Conservation (phyloP, 92 coral and sea anemone species). For the Heteractis magnifica region DNA sequence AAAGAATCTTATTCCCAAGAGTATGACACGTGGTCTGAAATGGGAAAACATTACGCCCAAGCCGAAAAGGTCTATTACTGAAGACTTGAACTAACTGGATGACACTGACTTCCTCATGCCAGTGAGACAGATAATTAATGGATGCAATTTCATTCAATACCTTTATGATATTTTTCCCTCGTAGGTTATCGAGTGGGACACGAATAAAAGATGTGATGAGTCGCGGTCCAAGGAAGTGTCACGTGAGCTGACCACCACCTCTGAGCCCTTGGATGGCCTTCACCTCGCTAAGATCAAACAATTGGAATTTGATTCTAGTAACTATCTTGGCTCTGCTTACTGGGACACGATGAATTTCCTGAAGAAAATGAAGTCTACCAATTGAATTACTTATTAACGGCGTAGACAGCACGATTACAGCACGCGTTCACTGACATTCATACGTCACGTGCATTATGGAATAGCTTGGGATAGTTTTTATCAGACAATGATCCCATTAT, state of each 20-base stretch:
- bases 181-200: slow-evolving; percentile 58
- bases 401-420: neutral
- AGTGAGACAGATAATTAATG: too few relatives aligned
- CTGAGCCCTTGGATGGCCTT: slow-evolving; percentile 40
- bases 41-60: too few relatives aligned
- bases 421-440: too few relatives aligned
- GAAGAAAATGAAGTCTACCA: slow-evolving; percentile 42
- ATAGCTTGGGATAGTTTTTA: too few relatives aligned
- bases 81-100: too few relatives aligned
- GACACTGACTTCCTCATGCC: too few relatives aligned
- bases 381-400: neutral
- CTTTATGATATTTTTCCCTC: neutral
- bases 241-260: neutral
- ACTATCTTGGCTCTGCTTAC: slow-evolving; percentile 89
- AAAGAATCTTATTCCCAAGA: too few relatives aligned
- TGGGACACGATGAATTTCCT: slow-evolving; percentile 92
- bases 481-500: too few relatives aligned
- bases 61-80: too few relatives aligned
- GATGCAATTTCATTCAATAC: too few relatives aligned
- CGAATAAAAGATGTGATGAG: slow-evolving; percentile 16
- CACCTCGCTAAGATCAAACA: slow-evolving; percentile 53
- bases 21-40: too few relatives aligned
- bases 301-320: slow-evolving; percentile 72
- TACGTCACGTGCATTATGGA: too few relatives aligned
- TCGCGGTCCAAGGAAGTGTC: slow-evolving; percentile 1